Conservation (phyloP, 2,113 vertebrate genomes). For the Prunella fulvescens region DNA sequence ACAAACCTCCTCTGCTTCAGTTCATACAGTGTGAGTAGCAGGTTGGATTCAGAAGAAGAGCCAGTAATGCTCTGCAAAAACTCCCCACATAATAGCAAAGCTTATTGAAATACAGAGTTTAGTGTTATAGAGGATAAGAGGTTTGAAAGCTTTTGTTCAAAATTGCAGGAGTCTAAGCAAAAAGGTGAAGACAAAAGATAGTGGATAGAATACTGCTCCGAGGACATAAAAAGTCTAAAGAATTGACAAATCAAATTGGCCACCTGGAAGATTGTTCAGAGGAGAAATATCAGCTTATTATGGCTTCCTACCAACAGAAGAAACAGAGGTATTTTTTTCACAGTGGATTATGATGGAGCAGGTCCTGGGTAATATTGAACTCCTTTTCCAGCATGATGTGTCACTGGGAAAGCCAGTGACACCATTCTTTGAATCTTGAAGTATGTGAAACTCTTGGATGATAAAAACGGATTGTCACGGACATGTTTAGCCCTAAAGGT, state of each 20-base stretch:
- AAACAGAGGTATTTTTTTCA: background rate
- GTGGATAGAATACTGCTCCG: conserved; percentile 10
- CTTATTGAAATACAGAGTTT: background rate
- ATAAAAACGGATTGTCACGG: background rate
- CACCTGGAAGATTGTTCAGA: conserved; percentile 7
- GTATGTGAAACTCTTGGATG: background rate
- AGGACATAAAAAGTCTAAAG: conserved; percentile 26
- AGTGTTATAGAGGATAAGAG: background rate
- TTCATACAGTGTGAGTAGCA: background rate
- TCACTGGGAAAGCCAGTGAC: background rate
- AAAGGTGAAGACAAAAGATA: conserved; percentile 10
- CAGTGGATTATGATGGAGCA: conserved; percentile 46
- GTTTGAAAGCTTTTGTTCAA: conserved; percentile 18
- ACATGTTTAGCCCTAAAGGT: conserved; percentile 35
- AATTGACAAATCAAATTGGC: conserved; percentile 40
- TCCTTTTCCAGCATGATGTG: background rate
- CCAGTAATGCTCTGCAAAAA: background rate
- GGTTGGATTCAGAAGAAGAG: background rate
- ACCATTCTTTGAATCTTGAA: background rate
- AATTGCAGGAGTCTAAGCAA: background rate
- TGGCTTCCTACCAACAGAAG: conserved; percentile 25
- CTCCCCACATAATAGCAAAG: background rate
- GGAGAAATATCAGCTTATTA: conserved; percentile 42
- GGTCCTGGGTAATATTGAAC: background rate
- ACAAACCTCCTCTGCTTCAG: rapidly evolving